Conservation (phyloP, 1,140 invertebrate species). For the Aphis gossypii region DNA sequence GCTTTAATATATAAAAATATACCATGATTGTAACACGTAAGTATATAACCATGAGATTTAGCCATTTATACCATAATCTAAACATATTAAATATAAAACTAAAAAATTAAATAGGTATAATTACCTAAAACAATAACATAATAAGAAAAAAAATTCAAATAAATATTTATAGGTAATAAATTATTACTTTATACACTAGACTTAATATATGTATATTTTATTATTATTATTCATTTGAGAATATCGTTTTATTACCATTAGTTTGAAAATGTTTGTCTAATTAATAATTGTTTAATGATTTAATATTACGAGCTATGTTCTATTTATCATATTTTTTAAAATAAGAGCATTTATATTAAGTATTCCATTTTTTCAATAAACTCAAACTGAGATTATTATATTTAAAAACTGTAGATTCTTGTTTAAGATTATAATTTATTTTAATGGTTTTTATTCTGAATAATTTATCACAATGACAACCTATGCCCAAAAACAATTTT, state of each 20-base stretch:
- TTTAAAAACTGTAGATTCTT: not conserved
- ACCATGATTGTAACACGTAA: not conserved
- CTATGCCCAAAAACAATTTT: not conserved
- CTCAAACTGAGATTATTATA: not conserved
- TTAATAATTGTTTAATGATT: not conserved
- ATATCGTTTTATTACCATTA: not conserved
- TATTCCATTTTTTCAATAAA: not conserved
- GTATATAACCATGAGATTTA: not conserved
- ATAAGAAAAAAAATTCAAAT: not conserved
- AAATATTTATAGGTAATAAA: not conserved
- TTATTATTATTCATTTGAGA: not conserved
- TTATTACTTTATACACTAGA: not conserved
- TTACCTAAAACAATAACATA: not conserved
- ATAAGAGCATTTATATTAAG: not conserved
- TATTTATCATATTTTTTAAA: not conserved
- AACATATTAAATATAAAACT: not conserved
- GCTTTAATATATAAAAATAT: conserved; percentile 16
- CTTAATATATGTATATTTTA: not conserved
- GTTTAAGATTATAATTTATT: not conserved
- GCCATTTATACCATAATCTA: not conserved
- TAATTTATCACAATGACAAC: conserved; percentile 31
- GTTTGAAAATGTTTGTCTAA: not conserved
- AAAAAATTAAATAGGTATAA: not conserved
- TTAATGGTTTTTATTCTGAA: conserved; percentile 22
- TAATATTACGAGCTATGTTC: not conserved